A percentile compares a stretch with the other conserved stretches of the same genome.
Evolutionary conservation across 1,140 invertebrate genomes (phyloP).

Genomic region (Harlomillsia oculata): DNA sequence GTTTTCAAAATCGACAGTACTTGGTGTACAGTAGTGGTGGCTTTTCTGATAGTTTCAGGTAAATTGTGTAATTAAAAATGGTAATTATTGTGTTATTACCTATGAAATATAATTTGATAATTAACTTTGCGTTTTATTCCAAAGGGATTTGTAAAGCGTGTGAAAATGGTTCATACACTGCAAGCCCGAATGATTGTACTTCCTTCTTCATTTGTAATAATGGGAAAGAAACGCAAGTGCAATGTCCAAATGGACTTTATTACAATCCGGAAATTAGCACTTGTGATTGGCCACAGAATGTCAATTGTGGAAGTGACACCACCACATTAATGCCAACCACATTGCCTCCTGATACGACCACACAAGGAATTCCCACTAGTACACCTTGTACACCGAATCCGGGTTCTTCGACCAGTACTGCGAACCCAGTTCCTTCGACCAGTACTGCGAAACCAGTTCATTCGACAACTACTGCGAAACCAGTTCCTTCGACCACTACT

Average conservation of each 20-base stretch:
- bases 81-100: not conserved
- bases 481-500: constrained; percentile 1
- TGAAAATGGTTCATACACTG: not conserved
- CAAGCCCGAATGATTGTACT: not conserved
- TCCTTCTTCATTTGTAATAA: constrained; percentile 8
- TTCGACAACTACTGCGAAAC: not conserved
- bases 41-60: not conserved
- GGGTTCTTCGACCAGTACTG: not conserved
- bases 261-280: constrained; percentile 4
- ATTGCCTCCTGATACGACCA: not conserved
- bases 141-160: not conserved
- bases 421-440: not conserved
- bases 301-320: constrained; percentile 2
- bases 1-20: too few relatives aligned
- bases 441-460: not conserved
- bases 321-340: not conserved
- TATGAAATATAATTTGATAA: not conserved
- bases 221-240: not conserved
- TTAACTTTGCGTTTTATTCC: not conserved
- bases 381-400: not conserved
- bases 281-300: constrained; percentile 19
- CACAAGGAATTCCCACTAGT: not conserved
- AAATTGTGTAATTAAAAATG: not conserved
- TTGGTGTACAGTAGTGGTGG: too few relatives aligned
- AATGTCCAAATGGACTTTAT: constrained; percentile 5